Conservation (phyloP, 2,888 invertebrate genomes). For the Ditula angustiorana region DNA sequence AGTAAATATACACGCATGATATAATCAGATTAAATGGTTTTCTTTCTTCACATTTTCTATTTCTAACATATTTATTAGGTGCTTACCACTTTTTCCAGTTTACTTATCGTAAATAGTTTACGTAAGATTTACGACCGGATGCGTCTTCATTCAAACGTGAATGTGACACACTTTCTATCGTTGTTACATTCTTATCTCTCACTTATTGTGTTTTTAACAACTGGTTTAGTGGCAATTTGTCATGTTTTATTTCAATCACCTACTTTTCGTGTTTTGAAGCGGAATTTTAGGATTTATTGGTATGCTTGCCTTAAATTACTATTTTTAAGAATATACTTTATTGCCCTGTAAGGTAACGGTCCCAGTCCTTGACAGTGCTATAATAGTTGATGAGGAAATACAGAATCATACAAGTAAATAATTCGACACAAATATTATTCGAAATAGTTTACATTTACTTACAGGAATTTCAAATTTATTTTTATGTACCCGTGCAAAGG, state of each 20-base stretch:
- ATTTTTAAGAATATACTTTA: neutral
- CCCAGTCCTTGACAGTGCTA: too few relatives aligned
- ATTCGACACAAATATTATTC: too few relatives aligned
- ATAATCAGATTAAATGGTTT: neutral
- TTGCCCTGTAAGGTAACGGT: neutral
- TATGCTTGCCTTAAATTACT: constrained; percentile 1
- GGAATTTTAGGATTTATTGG: constrained; percentile 10
- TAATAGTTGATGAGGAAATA: too few relatives aligned
- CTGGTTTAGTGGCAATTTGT: constrained; percentile 65
- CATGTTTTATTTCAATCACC: constrained; percentile 65
- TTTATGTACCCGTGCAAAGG: too few relatives aligned
- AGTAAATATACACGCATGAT: too few relatives aligned
- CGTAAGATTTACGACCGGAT: constrained; percentile 81
- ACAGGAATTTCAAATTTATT: too few relatives aligned
- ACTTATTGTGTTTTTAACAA: constrained; percentile 69
- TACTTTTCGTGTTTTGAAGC: constrained; percentile 51
- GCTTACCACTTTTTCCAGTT: constrained; percentile 55
- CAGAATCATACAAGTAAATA: too few relatives aligned
- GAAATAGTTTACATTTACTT: too few relatives aligned
- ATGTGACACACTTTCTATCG: constrained; percentile 81
- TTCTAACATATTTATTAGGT: constrained; percentile 53
- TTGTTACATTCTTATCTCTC: constrained; percentile 70
- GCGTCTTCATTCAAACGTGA: constrained; percentile 78
- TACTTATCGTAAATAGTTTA: constrained; percentile 72
- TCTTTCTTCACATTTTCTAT: constrained; percentile 54